Evolutionary conservation across 1,140 invertebrate species (phyloP).

Genomic region (Metaphire vulgaris): DNA sequence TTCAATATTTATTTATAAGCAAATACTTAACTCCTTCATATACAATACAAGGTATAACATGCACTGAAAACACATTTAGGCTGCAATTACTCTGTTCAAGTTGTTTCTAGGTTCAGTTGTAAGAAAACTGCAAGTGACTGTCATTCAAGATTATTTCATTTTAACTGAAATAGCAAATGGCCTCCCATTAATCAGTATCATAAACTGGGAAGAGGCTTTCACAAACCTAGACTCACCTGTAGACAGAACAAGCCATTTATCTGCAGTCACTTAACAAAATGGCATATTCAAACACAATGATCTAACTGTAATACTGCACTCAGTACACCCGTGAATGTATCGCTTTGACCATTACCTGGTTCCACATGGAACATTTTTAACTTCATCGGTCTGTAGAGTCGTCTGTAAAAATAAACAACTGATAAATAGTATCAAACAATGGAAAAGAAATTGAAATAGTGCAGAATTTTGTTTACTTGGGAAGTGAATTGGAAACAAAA

Average conservation of each 20-base stretch:
- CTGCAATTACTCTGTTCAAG: too few relatives aligned
- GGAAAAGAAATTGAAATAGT: too few relatives aligned
- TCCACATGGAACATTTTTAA: slow-evolving; percentile 88
- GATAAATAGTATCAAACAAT: too few relatives aligned
- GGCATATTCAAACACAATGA: too few relatives aligned
- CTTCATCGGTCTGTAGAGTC: slow-evolving; percentile 84
- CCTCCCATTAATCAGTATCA: background rate
- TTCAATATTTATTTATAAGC: background rate
- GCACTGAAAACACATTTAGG: too few relatives aligned
- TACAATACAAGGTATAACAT: too few relatives aligned
- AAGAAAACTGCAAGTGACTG: too few relatives aligned
- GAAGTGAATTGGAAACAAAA: too few relatives aligned
- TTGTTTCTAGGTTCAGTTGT: too few relatives aligned
- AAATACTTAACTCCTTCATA: background rate
- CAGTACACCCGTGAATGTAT: background rate
- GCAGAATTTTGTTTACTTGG: too few relatives aligned
- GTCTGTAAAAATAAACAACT: slow-evolving; percentile 63
- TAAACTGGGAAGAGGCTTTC: background rate
- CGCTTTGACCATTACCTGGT: slow-evolving; percentile 55
- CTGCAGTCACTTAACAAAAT: background rate
- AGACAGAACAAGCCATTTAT: background rate
- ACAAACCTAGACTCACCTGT: background rate
- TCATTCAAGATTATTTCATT: too few relatives aligned
- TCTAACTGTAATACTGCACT: background rate
- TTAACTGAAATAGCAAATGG: background rate